These are phyloP conservation scores for Alfaro cultratus DNA, from an alignment of 2,797 vertebrate genomes.

Conservation along the genomic window DNA sequence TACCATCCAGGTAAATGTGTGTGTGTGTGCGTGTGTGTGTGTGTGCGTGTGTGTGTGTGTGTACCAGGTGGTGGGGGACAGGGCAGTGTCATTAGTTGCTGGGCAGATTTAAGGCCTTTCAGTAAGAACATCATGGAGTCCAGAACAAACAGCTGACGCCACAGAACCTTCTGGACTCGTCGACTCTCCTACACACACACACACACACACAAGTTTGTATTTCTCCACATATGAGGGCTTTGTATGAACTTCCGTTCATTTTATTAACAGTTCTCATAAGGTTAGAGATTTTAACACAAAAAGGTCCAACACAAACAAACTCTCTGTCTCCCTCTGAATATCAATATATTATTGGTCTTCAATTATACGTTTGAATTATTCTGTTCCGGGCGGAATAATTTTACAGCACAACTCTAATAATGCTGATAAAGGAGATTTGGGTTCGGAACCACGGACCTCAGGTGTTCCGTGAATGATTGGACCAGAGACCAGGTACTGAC, in stretches of 20 bases:
- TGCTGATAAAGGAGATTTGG: neutral
- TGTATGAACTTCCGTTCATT: too few relatives aligned
- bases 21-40: too few relatives aligned
- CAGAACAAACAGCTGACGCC: slow-evolving; percentile 76
- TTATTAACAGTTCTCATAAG: too few relatives aligned
- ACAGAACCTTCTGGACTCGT: slow-evolving; percentile 77
- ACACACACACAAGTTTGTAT: neutral
- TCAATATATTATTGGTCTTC: too few relatives aligned
- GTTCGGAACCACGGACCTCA: neutral
- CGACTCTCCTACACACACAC: slow-evolving; percentile 71
- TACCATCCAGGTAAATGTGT: neutral
- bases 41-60: slow-evolving; percentile 2
- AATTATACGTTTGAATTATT: neutral
- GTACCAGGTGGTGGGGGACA: slow-evolving; percentile 66
- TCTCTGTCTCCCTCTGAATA: too few relatives aligned
- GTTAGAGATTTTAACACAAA: too few relatives aligned
- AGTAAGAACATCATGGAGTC: slow-evolving; percentile 77
- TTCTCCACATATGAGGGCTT: neutral
- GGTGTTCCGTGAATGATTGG: neutral
- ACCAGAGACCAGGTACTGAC: slow-evolving; percentile 34
- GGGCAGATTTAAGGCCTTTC: slow-evolving; percentile 66
- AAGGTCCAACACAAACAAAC: too few relatives aligned
- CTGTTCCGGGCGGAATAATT: neutral
- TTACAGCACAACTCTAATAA: neutral
- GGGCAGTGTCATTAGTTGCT: slow-evolving; percentile 63